These are phyloP conservation scores for Bombus cullumanus DNA, from an alignment of 1,140 invertebrate species.

Conservation along the genomic window DNA sequence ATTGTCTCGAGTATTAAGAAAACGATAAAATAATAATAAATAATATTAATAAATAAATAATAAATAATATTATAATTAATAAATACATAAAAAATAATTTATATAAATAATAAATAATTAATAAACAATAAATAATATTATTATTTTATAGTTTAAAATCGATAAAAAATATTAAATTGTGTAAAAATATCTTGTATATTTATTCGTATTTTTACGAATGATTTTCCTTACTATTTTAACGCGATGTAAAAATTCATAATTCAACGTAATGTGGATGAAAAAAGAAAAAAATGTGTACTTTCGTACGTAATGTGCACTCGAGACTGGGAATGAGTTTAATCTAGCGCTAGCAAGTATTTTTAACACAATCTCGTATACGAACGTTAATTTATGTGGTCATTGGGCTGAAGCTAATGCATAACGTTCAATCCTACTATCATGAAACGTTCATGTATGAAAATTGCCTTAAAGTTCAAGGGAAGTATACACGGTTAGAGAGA, in stretches of 20 bases:
- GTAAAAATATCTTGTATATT: not conserved
- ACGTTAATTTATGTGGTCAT: conserved; percentile 26
- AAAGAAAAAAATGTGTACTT: not conserved
- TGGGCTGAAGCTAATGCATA: conserved; percentile 8
- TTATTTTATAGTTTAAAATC: too few species aligned
- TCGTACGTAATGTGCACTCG: not conserved
- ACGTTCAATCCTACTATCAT: not conserved
- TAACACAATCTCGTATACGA: not conserved
- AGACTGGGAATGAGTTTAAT: not conserved
- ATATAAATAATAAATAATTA: not conserved
- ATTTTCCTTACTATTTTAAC: too few species aligned
- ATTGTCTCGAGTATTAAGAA: not conserved
- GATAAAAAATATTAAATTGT: too few species aligned
- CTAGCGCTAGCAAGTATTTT: conserved; percentile 4
- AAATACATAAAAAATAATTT: too few species aligned
- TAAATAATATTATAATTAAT: too few species aligned
- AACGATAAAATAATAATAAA: not conserved
- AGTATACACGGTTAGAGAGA: not conserved
- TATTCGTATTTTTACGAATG: not conserved
- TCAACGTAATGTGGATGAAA: too few species aligned
- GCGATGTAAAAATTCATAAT: too few species aligned
- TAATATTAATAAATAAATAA: too few species aligned
- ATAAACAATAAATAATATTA: too few species aligned
- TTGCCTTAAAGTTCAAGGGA: conserved; percentile 31
- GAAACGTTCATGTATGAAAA: conserved; percentile 31